Conservation (phyloP, 1,140 invertebrate species). For the Drosophila ficusphila region DNA sequence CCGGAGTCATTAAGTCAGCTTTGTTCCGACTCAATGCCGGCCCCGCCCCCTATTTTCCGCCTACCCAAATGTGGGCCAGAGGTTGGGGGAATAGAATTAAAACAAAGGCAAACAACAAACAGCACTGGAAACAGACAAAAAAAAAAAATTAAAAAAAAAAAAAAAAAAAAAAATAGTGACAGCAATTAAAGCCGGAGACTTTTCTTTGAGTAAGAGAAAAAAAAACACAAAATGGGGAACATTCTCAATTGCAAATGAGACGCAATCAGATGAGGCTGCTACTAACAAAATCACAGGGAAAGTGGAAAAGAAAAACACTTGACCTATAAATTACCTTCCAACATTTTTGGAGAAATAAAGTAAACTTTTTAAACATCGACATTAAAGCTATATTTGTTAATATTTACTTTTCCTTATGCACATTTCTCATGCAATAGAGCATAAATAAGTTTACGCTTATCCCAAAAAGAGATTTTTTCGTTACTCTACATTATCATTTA, state of each 20-base stretch:
- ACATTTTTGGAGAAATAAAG: neutral
- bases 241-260: conserved; percentile 46
- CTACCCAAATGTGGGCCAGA: conserved; percentile 3
- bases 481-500: conserved; percentile 25
- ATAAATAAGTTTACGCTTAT: conserved; percentile 25
- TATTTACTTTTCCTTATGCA: too few species aligned
- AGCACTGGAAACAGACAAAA: conserved; percentile 9
- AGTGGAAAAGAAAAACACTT: neutral
- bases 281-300: neutral
- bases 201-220: neutral
- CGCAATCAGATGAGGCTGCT: conserved; percentile 27
- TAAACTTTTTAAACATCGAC: too few species aligned
- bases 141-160: conserved; percentile 28
- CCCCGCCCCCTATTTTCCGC: conserved; percentile 1
- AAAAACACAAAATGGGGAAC: neutral
- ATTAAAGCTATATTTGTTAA: too few species aligned
- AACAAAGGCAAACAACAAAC: conserved; percentile 47
- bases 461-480: conserved; percentile 16
- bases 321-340: neutral
- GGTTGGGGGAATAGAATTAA: conserved; percentile 20
- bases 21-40: conserved; percentile 70
- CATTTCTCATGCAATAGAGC: neutral
- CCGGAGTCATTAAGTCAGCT: conserved; percentile 73
- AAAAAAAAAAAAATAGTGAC: conserved; percentile 45
- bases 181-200: conserved; percentile 58